phyloP scores from a whole-genome alignment of 2,888 invertebrate genomes.

The Callyntrura sp. region DNA sequence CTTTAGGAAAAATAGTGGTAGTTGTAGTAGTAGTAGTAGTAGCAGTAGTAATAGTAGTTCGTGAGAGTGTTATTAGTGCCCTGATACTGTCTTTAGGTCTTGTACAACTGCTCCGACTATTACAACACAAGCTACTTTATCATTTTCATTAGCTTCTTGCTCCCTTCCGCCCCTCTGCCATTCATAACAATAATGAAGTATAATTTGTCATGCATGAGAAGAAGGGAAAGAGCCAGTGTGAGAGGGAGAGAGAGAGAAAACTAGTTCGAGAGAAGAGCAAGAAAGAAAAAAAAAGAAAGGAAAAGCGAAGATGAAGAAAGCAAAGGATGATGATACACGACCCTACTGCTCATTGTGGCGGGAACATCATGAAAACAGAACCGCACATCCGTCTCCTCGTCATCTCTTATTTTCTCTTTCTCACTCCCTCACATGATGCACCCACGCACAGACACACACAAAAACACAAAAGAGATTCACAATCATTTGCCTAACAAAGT shows the following conservation, averaged over 20 bases:
- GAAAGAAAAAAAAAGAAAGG: neutral
- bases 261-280: neutral
- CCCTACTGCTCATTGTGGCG: conserved; percentile 60
- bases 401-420: neutral
- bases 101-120: neutral
- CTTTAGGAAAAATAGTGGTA: neutral
- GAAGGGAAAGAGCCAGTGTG: conserved; percentile 38
- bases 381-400: conserved; percentile 54
- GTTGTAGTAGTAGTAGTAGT: neutral
- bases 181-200: conserved; percentile 65
- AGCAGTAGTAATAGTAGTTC: neutral
- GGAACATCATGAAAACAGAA: conserved; percentile 61
- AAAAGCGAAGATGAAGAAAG: neutral
- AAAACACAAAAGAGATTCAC: no score
- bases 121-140: conserved; percentile 30
- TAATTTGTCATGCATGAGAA: conserved; percentile 67
- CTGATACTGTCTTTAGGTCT: neutral
- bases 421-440: no score
- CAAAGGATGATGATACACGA: conserved; percentile 31
- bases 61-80: neutral
- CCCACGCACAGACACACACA: no score
- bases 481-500: no score
- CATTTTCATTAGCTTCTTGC: conserved; percentile 60
- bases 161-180: conserved; percentile 58
- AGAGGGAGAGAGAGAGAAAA: neutral